Base-by-base conservation (phyloP, 2,797 vertebrate genomes). In the Karalla daura region DNA sequence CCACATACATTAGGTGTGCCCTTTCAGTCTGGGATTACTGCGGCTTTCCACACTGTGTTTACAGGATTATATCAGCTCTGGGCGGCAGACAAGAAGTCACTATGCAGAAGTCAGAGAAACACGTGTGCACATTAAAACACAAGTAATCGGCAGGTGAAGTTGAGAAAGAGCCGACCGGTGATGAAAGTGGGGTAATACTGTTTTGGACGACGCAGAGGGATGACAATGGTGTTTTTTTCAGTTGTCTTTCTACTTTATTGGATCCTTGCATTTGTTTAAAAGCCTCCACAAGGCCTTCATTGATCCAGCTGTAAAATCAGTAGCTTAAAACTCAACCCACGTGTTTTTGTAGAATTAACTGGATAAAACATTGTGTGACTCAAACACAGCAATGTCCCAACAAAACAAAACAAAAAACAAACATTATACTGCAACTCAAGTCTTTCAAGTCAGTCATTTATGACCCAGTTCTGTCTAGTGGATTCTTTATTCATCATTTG, bases 1-100 rank as follows among this genome's bases (percentile, higher is more conserved):
- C 41, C 63, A 25, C 59, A 55, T 41, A 33, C 45, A 70, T 84
- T 54, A 89, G 86, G 82, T 70, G 87, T 77, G 84, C 70, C 71
- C 68, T 72, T 86, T 82, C 56, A 83, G n/a, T 28, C 20, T 56
- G 21, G 74, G 84, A 84, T 82, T 70, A 83, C 45, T 47, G 69
- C 14, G 78, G 84, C 56, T 78, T 65, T 62, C 63, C 10, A 15
- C 69, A 53, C 63, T 75, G 78, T 81, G 83, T 89, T 92, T 90
- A 90, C 45, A 27, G 81, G 82, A 86, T 91, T 76, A 83, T 60
- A 67, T 72, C 35, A 59, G 76, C 72, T 76, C 68, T 59, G 18
- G 33, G 44, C 39, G 13, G 2, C 24, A 86, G 80, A 86, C 72
- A 41, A 73, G 74, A 67, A 77, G 81, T 65, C 73, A 80, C 51